Percentiles rank a stretch among this genome's conserved stretches.
phyloP scores from a whole-genome alignment of 2,113 vertebrate genomes.

The Clupea harengus region DNA sequence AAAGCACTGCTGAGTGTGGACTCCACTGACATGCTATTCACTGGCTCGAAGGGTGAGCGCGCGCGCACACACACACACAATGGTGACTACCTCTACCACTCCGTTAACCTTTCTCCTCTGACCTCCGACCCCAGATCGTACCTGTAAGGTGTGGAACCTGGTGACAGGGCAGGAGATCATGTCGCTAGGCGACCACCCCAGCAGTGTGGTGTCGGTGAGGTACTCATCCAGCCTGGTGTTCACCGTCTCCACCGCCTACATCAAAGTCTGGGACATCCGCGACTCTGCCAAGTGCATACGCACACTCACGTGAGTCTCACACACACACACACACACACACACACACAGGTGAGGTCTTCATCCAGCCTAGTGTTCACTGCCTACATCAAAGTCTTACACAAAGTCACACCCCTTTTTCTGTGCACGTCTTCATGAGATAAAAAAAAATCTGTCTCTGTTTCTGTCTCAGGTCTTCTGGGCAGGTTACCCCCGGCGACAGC shows the following conservation, averaged over 20 bases:
- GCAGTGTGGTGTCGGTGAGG: constrained; percentile 86
- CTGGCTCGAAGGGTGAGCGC: constrained; percentile 90
- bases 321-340: neutral
- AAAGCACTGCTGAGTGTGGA: constrained; percentile 84
- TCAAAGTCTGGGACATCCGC: constrained; percentile 98
- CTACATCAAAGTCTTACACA: constrained; percentile 87
- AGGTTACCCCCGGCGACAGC: constrained; percentile 83
- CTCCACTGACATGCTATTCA: constrained; percentile 94
- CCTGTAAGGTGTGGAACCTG: constrained; percentile 99
- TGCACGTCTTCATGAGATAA: neutral
- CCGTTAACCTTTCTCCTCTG: neutral
- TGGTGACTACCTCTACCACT: neutral
- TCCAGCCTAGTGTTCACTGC: constrained; percentile 62
- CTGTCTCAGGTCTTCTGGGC: constrained; percentile 84
- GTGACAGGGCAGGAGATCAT: constrained; percentile 99
- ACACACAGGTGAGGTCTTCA: constrained; percentile 56
- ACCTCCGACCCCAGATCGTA: constrained; percentile 77
- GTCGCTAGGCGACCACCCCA: constrained; percentile 81
- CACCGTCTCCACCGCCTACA: constrained; percentile 89
- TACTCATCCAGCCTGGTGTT: constrained; percentile 96
- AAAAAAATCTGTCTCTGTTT: constrained; percentile 15
- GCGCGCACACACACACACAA: neutral
- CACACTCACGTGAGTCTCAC: constrained; percentile 83
- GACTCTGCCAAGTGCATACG: constrained; percentile 95
- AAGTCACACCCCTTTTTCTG: neutral